Conservation (phyloP, 2,888 invertebrate species). For the Nephrocerus scutellatus region DNA sequence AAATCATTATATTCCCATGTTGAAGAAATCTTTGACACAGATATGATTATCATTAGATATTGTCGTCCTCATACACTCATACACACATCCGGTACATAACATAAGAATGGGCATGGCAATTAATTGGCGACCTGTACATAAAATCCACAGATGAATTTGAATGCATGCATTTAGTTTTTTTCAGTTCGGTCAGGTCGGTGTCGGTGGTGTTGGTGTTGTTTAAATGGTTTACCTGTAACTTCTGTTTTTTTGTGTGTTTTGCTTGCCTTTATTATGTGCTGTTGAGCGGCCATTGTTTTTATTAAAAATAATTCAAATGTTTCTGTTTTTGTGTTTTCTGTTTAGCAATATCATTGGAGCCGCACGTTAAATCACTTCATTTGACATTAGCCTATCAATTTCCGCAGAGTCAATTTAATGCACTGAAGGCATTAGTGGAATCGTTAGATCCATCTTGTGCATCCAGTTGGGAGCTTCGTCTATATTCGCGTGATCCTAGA, state of each 20-base stretch:
- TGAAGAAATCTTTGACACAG: too few species aligned
- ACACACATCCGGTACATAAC: too few species aligned
- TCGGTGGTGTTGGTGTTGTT: constrained; percentile 1
- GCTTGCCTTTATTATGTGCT: constrained; percentile 16
- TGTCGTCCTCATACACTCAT: too few species aligned
- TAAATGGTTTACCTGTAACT: constrained; percentile 6
- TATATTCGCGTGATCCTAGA: constrained; percentile 79
- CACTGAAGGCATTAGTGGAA: constrained; percentile 66
- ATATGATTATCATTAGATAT: too few species aligned
- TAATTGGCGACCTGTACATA: too few species aligned
- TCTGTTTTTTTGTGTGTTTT: constrained; percentile 22
- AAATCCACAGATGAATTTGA: too few species aligned
- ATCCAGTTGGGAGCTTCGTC: constrained; percentile 74
- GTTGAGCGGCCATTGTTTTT: constrained; percentile 15
- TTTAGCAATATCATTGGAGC: constrained; percentile 66
- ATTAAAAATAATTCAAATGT: neutral
- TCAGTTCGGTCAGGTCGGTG: too few species aligned
- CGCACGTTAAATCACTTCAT: constrained; percentile 78
- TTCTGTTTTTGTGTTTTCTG: constrained; percentile 19
- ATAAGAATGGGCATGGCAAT: too few species aligned
- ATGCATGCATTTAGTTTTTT: too few species aligned
- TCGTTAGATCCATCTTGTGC: constrained; percentile 60
- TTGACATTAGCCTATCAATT: constrained; percentile 86
- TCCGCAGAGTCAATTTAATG: constrained; percentile 61
- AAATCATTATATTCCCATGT: too few species aligned